A percentile compares a stretch with the other conserved stretches of the same genome.
These are phyloP conservation scores for Hexactinellida sp. DNA, from an alignment of 37 sponge, comb jelly and placozoan species.

Conservation along the genomic window DNA sequence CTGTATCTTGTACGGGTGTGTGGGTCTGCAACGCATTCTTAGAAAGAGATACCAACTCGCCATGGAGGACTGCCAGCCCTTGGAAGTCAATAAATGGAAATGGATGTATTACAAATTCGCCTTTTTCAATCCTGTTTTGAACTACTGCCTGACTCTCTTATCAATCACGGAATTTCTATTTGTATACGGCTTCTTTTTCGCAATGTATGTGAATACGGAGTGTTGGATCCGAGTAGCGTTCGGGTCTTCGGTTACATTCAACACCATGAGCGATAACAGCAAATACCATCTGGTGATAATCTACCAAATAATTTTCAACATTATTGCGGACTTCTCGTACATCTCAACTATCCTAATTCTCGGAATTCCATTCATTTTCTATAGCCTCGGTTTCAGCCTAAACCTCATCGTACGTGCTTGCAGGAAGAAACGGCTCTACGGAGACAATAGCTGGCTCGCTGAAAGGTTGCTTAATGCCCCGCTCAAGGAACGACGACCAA, in stretches of 20 bases:
- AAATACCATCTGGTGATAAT: background rate
- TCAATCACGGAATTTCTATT: constrained; percentile 7
- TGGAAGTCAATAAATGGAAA: background rate
- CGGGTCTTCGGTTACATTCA: background rate
- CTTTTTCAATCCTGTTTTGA: background rate
- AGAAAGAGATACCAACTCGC: background rate
- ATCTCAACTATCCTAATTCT: background rate
- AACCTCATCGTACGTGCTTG: background rate
- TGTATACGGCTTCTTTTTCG: constrained; percentile 10
- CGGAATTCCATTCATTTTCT: background rate
- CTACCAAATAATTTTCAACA: background rate
- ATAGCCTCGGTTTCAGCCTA: background rate
- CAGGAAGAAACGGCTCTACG: background rate
- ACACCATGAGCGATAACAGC: background rate
- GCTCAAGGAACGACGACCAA: background rate
- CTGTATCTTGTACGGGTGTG: constrained; percentile 4
- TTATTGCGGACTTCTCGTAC: background rate
- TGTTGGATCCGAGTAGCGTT: background rate
- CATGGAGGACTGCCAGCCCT: background rate
- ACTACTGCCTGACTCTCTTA: background rate
- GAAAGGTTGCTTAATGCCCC: constrained; percentile 3
- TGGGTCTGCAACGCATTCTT: background rate
- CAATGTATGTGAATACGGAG: background rate
- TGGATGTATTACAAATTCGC: background rate
- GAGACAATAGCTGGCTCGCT: constrained; percentile 10